Evolutionary conservation across 2,888 invertebrate genomes (phyloP), one percentile per base, ranked within the genome.

Genomic region (Meandrusa payeni): DNA sequence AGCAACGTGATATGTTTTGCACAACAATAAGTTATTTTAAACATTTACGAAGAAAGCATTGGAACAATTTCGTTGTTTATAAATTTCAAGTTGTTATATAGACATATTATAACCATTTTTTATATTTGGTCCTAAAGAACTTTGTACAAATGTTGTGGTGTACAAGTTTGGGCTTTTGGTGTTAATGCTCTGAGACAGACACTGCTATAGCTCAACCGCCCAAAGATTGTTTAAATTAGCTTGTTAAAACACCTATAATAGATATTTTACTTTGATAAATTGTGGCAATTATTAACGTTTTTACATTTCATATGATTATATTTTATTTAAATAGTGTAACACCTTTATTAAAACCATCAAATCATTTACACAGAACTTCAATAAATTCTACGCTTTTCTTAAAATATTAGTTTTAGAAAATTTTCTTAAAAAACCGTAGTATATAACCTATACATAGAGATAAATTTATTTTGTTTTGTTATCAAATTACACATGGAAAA

Each of bases 1-100:
- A 33, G 33, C 45, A 11, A 24, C 31, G 29, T 34, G 39, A 40
- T 45, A 39, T 45, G 40, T 46, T 36, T 37, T 26, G 13, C 41
- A 46, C 34, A 37, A 41, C 38, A 43, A 33, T 11, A 10, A 12
- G 6, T 41, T 11, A 22, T n/a, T 15, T 39, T 41, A n/a, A 27
- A 20, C 13, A 28, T 28, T 7, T 11, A 10, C 20, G 5, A n/a
- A n/a, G n/a, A 7, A 28, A 38, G 27, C 24, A 27, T 28, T 28
- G 19, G 19, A 20, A 12, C 7, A 28, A 20, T n/a, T 28, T 28
- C 19, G 26, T 27, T 38, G 28, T 19, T 19, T 7, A 19, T 3
- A 13, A 20, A 10, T 19, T 12, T 9, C 4, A 38, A n/a, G 5
- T 34, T 20, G 9, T 20, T 13, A 11, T n/a, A 11, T 24, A 11